Conservation (phyloP, 1,140 invertebrate genomes). For the Macrobrachium nipponense region DNA sequence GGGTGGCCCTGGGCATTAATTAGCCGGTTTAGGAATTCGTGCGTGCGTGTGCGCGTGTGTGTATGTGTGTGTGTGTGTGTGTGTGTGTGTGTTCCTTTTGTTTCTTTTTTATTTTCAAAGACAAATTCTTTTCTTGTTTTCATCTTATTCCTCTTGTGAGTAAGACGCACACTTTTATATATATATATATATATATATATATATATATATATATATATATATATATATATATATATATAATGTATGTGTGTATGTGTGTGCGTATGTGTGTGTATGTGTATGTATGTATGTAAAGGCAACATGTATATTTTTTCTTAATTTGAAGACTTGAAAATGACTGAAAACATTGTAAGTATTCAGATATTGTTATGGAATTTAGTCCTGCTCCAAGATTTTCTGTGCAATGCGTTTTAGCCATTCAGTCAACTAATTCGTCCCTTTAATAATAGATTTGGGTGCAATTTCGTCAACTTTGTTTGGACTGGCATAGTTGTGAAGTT, state of each 20-base stretch:
- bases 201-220: background rate
- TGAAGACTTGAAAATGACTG: background rate
- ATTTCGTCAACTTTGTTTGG: too few species aligned
- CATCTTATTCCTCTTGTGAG: background rate
- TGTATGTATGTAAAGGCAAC: background rate
- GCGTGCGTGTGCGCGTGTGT: conserved; percentile 8
- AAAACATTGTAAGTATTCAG: too few species aligned
- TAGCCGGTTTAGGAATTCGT: background rate
- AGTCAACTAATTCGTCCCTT: too few species aligned
- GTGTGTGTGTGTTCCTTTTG: conserved; percentile 6
- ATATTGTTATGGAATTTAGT: too few species aligned
- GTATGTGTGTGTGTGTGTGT: conserved; percentile 10
- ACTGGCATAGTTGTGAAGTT: too few species aligned
- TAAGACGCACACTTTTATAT: background rate
- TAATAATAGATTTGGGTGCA: too few species aligned
- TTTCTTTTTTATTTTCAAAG: too few species aligned
- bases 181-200: conserved; percentile 7
- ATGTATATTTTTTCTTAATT: background rate
- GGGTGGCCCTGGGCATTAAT: background rate
- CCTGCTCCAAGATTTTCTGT: too few species aligned
- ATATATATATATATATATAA: background rate
- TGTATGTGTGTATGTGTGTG: background rate
- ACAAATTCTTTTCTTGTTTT: background rate
- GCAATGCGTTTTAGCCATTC: too few species aligned
- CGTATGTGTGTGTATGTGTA: background rate